phyloP scores from a whole-genome alignment of 1,140 invertebrate species.

The Drusus annulatus region DNA sequence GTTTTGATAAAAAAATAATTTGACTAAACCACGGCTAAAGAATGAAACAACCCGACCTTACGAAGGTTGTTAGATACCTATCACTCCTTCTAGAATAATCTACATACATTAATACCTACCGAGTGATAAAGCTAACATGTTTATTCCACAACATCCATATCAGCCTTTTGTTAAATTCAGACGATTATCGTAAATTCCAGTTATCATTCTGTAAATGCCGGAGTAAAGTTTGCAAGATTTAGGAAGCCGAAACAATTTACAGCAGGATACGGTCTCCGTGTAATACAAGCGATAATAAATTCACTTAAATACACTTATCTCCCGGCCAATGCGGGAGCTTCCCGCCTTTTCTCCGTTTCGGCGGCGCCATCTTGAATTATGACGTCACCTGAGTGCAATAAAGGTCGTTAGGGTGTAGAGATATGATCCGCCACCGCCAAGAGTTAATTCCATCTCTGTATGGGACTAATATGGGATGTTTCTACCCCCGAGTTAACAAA shows the following conservation, averaged over 20 bases:
- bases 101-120: too few species aligned
- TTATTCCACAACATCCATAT: too few species aligned
- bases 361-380: conserved; percentile 50
- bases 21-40: too few species aligned
- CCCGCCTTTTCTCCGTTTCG: conserved; percentile 22
- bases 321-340: conserved; percentile 12
- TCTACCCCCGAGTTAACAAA: conserved; percentile 9
- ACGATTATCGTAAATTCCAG: too few species aligned
- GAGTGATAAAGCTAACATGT: too few species aligned
- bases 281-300: conserved; percentile 31
- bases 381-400: conserved; percentile 50
- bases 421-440: conserved; percentile 14
- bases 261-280: background rate
- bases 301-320: conserved; percentile 48
- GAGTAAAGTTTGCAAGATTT: background rate
- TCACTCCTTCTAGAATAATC: too few species aligned
- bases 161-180: too few species aligned
- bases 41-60: too few species aligned
- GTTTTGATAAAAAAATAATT: too few species aligned
- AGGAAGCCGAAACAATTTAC: conserved; percentile 21
- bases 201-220: too few species aligned
- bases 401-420: conserved; percentile 32
- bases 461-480: conserved; percentile 25
- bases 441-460: conserved; percentile 10
- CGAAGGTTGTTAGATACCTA: too few species aligned